These are phyloP conservation scores for Ammodytes marinus DNA, from an alignment of 2,113 vertebrate genomes.

Conservation along the genomic window DNA sequence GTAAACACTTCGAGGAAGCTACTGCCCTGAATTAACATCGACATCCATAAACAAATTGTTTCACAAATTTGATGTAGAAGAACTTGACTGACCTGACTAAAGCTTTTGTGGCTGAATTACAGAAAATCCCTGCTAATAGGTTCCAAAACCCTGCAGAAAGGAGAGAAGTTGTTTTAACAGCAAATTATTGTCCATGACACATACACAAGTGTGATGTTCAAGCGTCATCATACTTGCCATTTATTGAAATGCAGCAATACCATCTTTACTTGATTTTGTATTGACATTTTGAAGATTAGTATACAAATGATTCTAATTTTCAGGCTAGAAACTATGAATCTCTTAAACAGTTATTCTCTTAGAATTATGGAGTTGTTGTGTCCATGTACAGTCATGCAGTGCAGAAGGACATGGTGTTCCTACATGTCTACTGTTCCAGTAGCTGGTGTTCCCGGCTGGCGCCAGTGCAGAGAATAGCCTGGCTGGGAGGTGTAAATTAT, in stretches of 20 bases:
- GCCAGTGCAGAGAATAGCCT: slow-evolving; percentile 71
- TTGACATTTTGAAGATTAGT: slow-evolving; percentile 4
- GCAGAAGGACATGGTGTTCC: slow-evolving; percentile 70
- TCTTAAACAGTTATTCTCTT: background rate
- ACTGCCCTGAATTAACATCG: background rate
- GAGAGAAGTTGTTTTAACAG: background rate
- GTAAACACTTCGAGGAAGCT: background rate
- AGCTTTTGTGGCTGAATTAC: background rate
- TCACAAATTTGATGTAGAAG: slow-evolving; percentile 6
- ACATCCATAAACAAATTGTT: background rate
- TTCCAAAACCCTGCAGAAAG: background rate
- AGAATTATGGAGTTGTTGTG: slow-evolving; percentile 11
- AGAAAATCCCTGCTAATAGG: background rate
- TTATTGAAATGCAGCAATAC: background rate
- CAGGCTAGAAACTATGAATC: slow-evolving; percentile 2
- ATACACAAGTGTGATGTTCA: background rate
- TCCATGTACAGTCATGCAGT: slow-evolving; percentile 46
- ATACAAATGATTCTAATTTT: slow-evolving; percentile 6
- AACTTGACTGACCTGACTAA: background rate
- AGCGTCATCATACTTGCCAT: slow-evolving; percentile 3
- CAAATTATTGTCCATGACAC: background rate
- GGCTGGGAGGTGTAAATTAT: slow-evolving; percentile 82
- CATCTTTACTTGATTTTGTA: background rate
- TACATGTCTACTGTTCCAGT: slow-evolving; percentile 66
- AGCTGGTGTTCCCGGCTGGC: slow-evolving; percentile 66